Conservation (phyloP, 2,797 vertebrate species). For the Sciaenops ocellatus region DNA sequence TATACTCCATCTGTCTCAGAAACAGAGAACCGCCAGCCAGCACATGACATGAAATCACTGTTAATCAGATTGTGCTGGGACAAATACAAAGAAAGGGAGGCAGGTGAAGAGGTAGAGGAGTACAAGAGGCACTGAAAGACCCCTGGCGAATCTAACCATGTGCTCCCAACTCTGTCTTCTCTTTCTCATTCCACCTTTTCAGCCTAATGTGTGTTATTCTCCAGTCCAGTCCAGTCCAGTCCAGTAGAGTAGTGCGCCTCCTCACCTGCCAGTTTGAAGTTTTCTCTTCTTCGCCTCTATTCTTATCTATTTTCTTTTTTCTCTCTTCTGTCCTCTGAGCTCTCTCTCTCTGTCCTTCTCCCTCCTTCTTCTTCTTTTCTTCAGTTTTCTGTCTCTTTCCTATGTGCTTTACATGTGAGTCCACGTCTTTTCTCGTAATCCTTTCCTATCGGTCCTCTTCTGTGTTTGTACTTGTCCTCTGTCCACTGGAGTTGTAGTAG, state of each 20-base stretch:
- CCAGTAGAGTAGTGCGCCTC: conserved; percentile 85
- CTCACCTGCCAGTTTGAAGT: conserved; percentile 78
- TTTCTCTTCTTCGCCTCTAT: conserved; percentile 53
- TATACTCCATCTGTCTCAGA: conserved; percentile 3
- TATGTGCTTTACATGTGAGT: conserved; percentile 75
- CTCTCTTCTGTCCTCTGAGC: conserved; percentile 24
- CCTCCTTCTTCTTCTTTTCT: background rate
- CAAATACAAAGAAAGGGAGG: background rate
- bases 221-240: conserved; percentile 76
- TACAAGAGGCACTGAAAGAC: conserved; percentile 78
- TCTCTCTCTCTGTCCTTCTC: conserved; percentile 28
- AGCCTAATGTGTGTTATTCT: conserved; percentile 81
- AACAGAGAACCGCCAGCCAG: background rate
- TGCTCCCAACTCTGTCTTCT: conserved; percentile 46
- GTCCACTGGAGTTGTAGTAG: conserved; percentile 42
- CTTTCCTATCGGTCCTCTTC: conserved; percentile 39
- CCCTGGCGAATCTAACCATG: conserved; percentile 63
- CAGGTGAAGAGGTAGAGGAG: conserved; percentile 41
- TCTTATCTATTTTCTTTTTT: conserved; percentile 41
- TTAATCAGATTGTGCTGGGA: conserved; percentile 13
- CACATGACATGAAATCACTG: conserved; percentile 23
- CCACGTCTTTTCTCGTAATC: conserved; percentile 34
- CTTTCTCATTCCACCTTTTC: conserved; percentile 76
- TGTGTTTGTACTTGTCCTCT: conserved; percentile 36
- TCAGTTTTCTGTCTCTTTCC: conserved; percentile 37